These are phyloP conservation scores for Capromys pilorides DNA, from an alignment of 2,797 vertebrate species.

Conservation along the genomic window DNA sequence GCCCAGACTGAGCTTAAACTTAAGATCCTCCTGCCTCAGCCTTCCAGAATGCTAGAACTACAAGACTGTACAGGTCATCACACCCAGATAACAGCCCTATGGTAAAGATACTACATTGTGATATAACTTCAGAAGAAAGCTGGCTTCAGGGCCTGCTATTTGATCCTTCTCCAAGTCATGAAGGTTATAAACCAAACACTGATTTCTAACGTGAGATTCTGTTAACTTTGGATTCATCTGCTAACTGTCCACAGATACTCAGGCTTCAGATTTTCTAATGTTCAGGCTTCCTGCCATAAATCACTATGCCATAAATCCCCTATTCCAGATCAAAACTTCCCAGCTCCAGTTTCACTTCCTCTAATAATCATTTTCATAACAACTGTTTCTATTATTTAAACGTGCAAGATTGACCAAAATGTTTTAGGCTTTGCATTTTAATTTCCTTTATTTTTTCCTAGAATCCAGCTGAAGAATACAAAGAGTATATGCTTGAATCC, in stretches of 20 bases:
- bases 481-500: slow-evolving; percentile 75
- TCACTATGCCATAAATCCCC: neutral
- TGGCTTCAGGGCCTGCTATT: neutral
- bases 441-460: slow-evolving; percentile 48
- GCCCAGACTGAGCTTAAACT: neutral
- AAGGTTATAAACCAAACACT: slow-evolving; percentile 15
- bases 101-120: neutral
- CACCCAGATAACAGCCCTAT: neutral
- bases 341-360: neutral
- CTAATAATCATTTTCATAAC: slow-evolving; percentile 36
- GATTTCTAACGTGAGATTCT: neutral
- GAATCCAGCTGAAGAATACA: slow-evolving; percentile 69
- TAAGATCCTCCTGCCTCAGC: neutral
- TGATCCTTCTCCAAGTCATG: neutral
- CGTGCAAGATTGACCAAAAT: fast-evolving
- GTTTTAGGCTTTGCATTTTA: neutral
- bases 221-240: neutral
- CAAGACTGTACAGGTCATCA: neutral
- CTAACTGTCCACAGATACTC: neutral
- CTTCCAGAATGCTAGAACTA: neutral
- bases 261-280: neutral
- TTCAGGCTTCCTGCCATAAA: neutral
- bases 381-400: neutral
- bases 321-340: neutral
- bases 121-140: slow-evolving; percentile 38